These are phyloP conservation scores for Callyntrura guangdongensis DNA, from an alignment of 2,888 invertebrate species.

Conservation along the genomic window DNA sequence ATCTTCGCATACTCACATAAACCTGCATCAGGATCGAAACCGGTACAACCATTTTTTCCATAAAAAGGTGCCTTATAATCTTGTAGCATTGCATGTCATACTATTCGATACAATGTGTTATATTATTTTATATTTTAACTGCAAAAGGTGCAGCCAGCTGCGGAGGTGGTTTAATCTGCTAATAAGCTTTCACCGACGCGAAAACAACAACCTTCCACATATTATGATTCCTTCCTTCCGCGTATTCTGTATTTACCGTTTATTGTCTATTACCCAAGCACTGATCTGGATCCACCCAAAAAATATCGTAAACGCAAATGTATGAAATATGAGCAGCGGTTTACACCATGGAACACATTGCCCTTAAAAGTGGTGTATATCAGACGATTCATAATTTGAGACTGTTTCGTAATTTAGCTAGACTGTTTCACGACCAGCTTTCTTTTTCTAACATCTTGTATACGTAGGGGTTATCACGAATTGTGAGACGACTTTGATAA, in stretches of 20 bases:
- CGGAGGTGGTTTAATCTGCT: background rate
- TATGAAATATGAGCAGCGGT: slow-evolving; percentile 23
- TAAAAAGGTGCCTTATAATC: background rate
- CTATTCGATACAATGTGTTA: too few relatives aligned
- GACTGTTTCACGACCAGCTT: slow-evolving; percentile 6
- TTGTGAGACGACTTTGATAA: too few relatives aligned
- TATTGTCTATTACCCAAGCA: background rate
- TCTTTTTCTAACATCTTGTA: background rate
- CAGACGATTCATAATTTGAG: background rate
- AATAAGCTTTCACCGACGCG: background rate
- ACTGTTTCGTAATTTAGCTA: background rate
- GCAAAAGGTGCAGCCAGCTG: background rate
- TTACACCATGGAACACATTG: background rate
- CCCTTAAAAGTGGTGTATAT: background rate
- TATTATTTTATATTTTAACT: too few relatives aligned
- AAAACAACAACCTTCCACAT: background rate
- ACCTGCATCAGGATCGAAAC: background rate
- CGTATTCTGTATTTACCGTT: background rate
- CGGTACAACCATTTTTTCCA: background rate
- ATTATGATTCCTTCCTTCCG: background rate
- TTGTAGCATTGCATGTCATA: too few relatives aligned
- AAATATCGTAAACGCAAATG: background rate
- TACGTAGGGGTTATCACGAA: too few relatives aligned
- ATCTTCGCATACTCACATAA: background rate
- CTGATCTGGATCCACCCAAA: slow-evolving; percentile 47